Conservation (phyloP, 2,888 invertebrate species). For the Laothoe populi region DNA sequence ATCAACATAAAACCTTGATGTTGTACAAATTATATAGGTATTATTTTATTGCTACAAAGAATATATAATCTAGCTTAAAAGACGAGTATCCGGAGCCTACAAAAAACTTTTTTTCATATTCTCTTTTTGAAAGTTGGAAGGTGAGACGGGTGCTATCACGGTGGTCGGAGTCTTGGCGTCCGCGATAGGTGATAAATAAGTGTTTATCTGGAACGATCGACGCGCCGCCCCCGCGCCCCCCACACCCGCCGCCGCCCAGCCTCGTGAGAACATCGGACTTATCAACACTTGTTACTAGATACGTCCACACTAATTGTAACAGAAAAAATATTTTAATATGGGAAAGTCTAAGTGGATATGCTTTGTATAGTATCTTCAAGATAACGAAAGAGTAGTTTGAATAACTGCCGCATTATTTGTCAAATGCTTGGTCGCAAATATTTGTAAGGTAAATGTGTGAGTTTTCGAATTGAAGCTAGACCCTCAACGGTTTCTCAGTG, state of each 20-base stretch:
- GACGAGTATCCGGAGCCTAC: background rate
- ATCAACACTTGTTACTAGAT: constrained; percentile 32
- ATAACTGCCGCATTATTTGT: background rate
- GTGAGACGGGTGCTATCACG: constrained; percentile 32
- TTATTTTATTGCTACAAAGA: too few species aligned
- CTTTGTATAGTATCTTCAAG: background rate
- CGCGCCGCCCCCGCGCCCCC: constrained; percentile 31
- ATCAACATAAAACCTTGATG: too few species aligned
- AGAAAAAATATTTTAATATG: constrained; percentile 45
- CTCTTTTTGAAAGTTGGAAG: constrained; percentile 1
- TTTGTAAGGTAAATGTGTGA: too few species aligned
- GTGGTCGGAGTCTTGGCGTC: constrained; percentile 41
- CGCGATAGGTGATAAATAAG: constrained; percentile 61
- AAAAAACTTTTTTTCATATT: background rate
- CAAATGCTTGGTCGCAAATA: too few species aligned
- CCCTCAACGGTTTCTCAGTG: too few species aligned
- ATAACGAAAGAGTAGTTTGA: background rate
- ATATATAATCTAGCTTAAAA: background rate
- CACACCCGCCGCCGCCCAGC: constrained; percentile 34
- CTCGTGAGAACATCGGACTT: constrained; percentile 53
- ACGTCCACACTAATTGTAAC: constrained; percentile 44
- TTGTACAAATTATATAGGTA: too few species aligned
- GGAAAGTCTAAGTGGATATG: background rate
- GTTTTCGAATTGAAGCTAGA: too few species aligned
- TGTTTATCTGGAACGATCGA: constrained; percentile 58